Evolutionary conservation across 2,888 invertebrate genomes (phyloP).

Genomic region (Cyclophora punctaria): DNA sequence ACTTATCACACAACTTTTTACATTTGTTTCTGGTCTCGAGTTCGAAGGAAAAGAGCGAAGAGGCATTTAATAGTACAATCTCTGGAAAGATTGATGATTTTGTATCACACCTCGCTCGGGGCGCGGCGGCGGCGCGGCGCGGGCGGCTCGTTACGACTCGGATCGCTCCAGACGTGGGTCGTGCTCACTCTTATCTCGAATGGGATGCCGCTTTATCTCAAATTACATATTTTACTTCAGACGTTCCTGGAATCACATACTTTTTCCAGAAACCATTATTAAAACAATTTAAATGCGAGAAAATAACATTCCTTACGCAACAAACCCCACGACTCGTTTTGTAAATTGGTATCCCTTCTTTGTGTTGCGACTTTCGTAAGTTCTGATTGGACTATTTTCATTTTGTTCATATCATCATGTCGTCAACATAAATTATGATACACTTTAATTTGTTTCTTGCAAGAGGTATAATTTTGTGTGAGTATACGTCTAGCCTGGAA

Average conservation of each 20-base stretch:
- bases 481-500: not conserved
- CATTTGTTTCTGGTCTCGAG: conserved; percentile 75
- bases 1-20: conserved; percentile 76
- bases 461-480: not conserved
- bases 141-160: conserved; percentile 72
- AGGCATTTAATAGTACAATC: conserved; percentile 76
- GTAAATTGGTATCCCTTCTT: too few relatives aligned
- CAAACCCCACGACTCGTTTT: too few relatives aligned
- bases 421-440: too few relatives aligned
- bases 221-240: conserved; percentile 74
- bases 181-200: conserved; percentile 71
- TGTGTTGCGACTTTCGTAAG: too few relatives aligned
- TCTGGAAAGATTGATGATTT: conserved; percentile 74
- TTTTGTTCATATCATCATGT: too few relatives aligned
- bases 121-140: conserved; percentile 7
- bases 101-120: conserved; percentile 73
- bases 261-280: conserved; percentile 44
- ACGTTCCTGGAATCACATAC: conserved; percentile 54
- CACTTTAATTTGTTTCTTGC: too few relatives aligned
- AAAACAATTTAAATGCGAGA: conserved; percentile 25
- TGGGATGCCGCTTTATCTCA: conserved; percentile 72
- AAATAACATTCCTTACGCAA: conserved; percentile 15
- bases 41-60: conserved; percentile 71
- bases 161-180: conserved; percentile 70
- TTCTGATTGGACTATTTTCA: too few relatives aligned